These are phyloP conservation scores for Habropoda laboriosa DNA, from an alignment of 1,140 invertebrate genomes.

Conservation along the genomic window DNA sequence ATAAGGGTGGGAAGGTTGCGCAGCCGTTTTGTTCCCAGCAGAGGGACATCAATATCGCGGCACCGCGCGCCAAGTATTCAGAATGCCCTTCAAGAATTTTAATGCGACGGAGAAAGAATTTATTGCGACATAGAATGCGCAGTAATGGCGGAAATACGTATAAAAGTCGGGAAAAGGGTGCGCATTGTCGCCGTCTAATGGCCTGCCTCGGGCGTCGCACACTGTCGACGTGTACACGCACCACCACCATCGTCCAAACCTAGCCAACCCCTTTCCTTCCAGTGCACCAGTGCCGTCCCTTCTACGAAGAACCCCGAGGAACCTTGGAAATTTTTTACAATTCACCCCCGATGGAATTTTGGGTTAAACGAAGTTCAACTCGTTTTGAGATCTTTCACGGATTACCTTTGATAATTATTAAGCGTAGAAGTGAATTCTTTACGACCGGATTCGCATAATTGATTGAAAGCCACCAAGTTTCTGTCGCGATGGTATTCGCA, in stretches of 20 bases:
- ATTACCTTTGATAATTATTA: too few species aligned
- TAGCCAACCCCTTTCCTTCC: neutral
- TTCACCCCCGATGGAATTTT: neutral
- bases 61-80: constrained; percentile 67
- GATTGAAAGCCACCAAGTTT: too few species aligned
- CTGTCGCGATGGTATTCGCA: too few species aligned
- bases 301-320: neutral
- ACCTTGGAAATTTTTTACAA: constrained; percentile 2
- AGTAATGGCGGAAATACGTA: constrained; percentile 77
- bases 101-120: constrained; percentile 75
- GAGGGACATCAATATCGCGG: constrained; percentile 66
- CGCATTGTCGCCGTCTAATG: constrained; percentile 77
- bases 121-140: constrained; percentile 76
- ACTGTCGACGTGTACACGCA: constrained; percentile 61
- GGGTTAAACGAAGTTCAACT: too few species aligned
- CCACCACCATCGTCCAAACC: constrained; percentile 30
- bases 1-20: neutral
- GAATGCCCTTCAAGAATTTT: constrained; percentile 76
- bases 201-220: constrained; percentile 68
- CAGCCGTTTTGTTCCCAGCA: constrained; percentile 63
- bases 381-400: too few species aligned
- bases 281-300: constrained; percentile 43
- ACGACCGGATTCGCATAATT: too few species aligned
- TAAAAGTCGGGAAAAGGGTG: constrained; percentile 76
- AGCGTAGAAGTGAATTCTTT: too few species aligned